Percentiles rank a stretch among this genome's conserved stretches.
Evolutionary conservation across 2,888 invertebrate species (phyloP).

Genomic region (Byasa hedistus): DNA sequence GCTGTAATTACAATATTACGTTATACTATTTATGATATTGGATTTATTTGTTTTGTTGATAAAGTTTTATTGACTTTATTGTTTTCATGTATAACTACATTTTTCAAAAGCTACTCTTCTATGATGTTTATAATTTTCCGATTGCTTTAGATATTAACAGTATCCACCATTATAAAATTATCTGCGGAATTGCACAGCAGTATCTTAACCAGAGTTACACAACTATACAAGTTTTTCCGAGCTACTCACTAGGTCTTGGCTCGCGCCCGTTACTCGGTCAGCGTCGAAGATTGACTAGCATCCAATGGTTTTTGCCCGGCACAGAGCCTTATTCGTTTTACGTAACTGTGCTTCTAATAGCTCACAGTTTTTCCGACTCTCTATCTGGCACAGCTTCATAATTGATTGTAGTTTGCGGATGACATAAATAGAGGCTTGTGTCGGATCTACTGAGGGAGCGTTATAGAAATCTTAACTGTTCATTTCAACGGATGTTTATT

Average conservation of each 20-base stretch:
- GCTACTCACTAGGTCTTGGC: slow-evolving; percentile 32
- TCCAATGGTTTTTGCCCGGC: slow-evolving; percentile 54
- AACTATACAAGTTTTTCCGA: slow-evolving; percentile 27
- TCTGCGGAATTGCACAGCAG: background rate
- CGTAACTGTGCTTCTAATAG: slow-evolving; percentile 77
- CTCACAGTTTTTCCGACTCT: slow-evolving; percentile 58
- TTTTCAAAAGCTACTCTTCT: background rate
- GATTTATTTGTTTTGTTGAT: too few relatives aligned
- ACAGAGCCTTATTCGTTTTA: slow-evolving; percentile 64
- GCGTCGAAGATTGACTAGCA: slow-evolving; percentile 46
- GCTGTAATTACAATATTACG: too few relatives aligned
- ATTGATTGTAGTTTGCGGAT: slow-evolving; percentile 57
- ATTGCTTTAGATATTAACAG: background rate
- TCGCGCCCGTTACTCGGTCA: slow-evolving; percentile 30
- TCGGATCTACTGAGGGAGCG: slow-evolving; percentile 16
- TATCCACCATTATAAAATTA: background rate
- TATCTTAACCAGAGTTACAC: background rate
- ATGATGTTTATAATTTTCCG: background rate
- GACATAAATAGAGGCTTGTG: slow-evolving; percentile 36
- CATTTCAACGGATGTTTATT: background rate
- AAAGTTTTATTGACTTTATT: too few relatives aligned
- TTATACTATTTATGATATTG: background rate
- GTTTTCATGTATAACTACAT: background rate
- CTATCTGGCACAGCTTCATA: slow-evolving; percentile 64
- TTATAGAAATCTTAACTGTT: slow-evolving; percentile 7